These are phyloP conservation scores for Pterocles orientalis DNA, from an alignment of 2,113 vertebrate genomes.

Conservation along the genomic window DNA sequence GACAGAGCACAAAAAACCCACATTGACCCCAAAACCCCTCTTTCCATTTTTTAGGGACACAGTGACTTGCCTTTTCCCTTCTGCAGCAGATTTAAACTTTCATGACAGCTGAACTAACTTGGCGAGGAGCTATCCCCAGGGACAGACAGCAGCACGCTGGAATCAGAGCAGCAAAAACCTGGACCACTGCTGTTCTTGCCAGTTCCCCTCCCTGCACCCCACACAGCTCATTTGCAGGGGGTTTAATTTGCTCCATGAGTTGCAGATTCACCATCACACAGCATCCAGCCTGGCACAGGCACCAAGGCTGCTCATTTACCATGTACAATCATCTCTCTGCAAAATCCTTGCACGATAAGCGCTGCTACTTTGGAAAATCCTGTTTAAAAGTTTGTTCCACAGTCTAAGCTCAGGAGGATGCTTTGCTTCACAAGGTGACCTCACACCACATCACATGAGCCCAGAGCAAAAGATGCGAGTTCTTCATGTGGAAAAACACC, in stretches of 20 bases:
- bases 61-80: background rate
- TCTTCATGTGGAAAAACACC: background rate
- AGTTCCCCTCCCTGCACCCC: background rate
- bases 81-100: slow-evolving; percentile 15
- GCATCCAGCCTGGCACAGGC: background rate
- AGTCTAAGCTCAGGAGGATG: background rate
- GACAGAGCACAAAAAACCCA: background rate
- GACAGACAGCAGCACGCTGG: background rate
- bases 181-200: background rate
- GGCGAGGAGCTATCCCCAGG: background rate
- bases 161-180: background rate
- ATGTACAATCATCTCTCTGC: background rate
- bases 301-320: background rate
- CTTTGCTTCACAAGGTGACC: background rate
- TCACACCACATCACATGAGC: background rate
- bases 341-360: background rate
- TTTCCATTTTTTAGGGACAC: slow-evolving; percentile 1
- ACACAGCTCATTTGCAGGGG: background rate
- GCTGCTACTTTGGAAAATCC: background rate
- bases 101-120: background rate
- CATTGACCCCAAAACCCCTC: background rate
- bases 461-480: background rate
- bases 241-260: background rate
- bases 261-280: background rate
- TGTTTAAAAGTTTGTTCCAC: background rate